Percentiles rank a stretch among this genome's conserved stretches.
Evolutionary conservation across 2,888 invertebrate genomes (phyloP).

Genomic region (Pogonocherus hispidulus): DNA sequence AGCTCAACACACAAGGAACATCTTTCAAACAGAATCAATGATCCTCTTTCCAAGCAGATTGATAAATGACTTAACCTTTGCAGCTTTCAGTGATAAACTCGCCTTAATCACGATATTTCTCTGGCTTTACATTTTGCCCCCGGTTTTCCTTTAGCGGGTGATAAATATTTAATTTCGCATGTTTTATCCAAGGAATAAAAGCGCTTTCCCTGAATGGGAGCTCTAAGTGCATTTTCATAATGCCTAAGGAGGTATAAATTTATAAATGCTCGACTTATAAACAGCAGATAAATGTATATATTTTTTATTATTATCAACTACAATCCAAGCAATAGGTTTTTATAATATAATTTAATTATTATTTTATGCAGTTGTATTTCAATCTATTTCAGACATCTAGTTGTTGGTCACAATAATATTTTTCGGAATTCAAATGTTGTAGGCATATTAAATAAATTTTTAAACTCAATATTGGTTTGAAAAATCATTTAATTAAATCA

Average conservation of each 20-base stretch:
- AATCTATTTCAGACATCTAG: too few species aligned
- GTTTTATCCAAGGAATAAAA: neutral
- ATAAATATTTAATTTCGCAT: conserved; percentile 29
- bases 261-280: too few species aligned
- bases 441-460: too few species aligned
- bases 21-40: conserved; percentile 47
- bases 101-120: conserved; percentile 37
- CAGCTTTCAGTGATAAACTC: conserved; percentile 36
- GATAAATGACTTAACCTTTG: conserved; percentile 48
- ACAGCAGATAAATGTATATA: too few species aligned
- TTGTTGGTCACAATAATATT: too few species aligned
- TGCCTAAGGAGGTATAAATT: neutral
- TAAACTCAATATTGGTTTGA: too few species aligned
- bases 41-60: conserved; percentile 46
- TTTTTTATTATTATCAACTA: too few species aligned
- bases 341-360: too few species aligned
- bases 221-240: neutral
- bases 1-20: conserved; percentile 27
- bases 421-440: too few species aligned
- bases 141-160: conserved; percentile 1
- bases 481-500: too few species aligned
- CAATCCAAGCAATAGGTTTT: too few species aligned
- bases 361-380: too few species aligned
- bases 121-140: conserved; percentile 19
- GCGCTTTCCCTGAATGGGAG: neutral